A percentile compares a stretch with the other conserved stretches of the same genome.
Conservation (phyloP, 2,888 invertebrate species). For the Machimus rusticus region DNA sequence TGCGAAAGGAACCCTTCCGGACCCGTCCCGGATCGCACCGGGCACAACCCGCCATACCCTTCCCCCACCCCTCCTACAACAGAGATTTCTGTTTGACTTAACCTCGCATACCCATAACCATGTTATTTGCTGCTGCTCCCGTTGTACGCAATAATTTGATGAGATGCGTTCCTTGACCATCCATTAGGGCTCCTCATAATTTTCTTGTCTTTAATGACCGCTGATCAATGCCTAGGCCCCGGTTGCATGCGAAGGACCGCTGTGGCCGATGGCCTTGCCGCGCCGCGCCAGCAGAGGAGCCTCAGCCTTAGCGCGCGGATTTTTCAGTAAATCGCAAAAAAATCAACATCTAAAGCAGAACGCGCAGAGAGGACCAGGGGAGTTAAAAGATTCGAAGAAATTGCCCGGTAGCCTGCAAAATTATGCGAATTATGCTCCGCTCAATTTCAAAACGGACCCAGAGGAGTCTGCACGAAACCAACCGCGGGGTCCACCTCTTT, state of each 20-base stretch:
- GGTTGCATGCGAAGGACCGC: conserved; percentile 17
- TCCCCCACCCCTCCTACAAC: too few relatives aligned
- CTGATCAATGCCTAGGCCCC: conserved; percentile 26
- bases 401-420: conserved; percentile 19
- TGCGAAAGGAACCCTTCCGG: background rate
- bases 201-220: conserved; percentile 38
- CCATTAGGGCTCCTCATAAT: conserved; percentile 35
- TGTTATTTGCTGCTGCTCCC: conserved; percentile 56
- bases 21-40: background rate
- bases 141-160: conserved; percentile 64
- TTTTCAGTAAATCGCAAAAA: conserved; percentile 5
- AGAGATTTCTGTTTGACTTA: conserved; percentile 32
- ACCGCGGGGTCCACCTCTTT: background rate
- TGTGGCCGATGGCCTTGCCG: conserved; percentile 33
- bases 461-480: conserved; percentile 12
- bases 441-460: background rate
- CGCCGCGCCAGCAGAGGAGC: background rate
- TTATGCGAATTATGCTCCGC: conserved; percentile 29
- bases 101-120: conserved; percentile 32
- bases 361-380: background rate
- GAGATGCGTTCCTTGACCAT: conserved; percentile 42
- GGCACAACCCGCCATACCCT: background rate
- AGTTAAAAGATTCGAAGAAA: background rate
- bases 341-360: background rate
- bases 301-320: background rate